Evolutionary conservation across 2,888 invertebrate species (phyloP), one percentile per base, ranked within the genome.

Genomic region (Pherbina coryleti): DNA sequence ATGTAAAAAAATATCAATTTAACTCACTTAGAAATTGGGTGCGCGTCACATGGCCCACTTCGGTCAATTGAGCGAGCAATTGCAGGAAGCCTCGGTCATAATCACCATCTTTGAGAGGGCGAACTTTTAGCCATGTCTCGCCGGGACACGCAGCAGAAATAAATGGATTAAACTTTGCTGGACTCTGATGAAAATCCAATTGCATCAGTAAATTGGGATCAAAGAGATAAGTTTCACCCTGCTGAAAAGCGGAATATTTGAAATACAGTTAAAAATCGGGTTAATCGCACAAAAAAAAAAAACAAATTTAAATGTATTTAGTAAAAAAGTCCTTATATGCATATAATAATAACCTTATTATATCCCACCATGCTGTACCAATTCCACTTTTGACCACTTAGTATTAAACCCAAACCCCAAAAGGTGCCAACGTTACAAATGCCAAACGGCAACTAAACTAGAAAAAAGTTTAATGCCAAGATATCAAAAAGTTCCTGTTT

Each of bases 81-180:
- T 95, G 92, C 75, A 96, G 87, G 86, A 95, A 97, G 0, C 97
- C 97, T 90, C 94, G 95, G 82, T 96, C 94, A 89, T 93, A 97
- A 87, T 98, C 97, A 0, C 92, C 92, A 69, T 94, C 91, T 87
- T 93, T 93, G 25, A 98, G 90, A 0, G 97, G 96, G 82, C 97
- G 92, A 34, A 97, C 93, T 14, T 93, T 89, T 84, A 97, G 92
- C 92, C 94, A 94, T 22, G 92, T 88, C 84, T 94, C 94, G 2
- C 96, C 96, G 0, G 96, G 95, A 79, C 92, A 90, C 5, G 91
- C 91, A 19, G 94, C 93, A 77, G 93, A 93, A 80, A 96, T 93
- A 78, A 91, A 91, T 11, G 95, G 94, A 83, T 93, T 93, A 84
- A 95, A 94, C 78, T 89, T 91, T 0, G 93, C 92, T 62, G 92